These are phyloP conservation scores for Penaeus indicus DNA, from an alignment of 1,140 invertebrate genomes.

Conservation along the genomic window DNA sequence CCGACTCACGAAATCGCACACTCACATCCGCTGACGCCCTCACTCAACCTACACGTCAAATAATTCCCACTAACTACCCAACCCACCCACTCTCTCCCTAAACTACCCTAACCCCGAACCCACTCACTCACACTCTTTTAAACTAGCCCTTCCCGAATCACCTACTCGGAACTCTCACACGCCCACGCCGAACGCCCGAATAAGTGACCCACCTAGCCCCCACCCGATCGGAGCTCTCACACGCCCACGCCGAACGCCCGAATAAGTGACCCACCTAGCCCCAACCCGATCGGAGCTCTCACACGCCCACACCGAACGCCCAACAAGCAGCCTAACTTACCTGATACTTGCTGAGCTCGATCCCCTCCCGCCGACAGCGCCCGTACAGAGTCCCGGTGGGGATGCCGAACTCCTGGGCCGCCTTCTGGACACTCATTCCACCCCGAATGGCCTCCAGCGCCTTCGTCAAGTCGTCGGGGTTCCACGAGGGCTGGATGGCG, in stretches of 20 bases:
- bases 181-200: too few species aligned
- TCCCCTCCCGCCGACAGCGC: constrained; percentile 88
- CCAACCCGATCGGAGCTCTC: background rate
- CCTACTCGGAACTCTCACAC: too few species aligned
- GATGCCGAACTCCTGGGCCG: constrained; percentile 86
- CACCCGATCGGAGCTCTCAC: background rate
- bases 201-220: background rate
- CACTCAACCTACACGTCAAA: background rate
- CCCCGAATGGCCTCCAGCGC: constrained; percentile 86
- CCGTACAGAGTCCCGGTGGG: constrained; percentile 88
- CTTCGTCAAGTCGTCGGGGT: constrained; percentile 83
- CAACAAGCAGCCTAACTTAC: constrained; percentile 34
- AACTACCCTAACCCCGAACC: too few species aligned
- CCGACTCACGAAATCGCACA: background rate
- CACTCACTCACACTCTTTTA: too few species aligned
- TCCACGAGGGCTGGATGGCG: constrained; percentile 90
- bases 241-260: background rate
- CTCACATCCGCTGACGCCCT: background rate
- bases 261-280: background rate
- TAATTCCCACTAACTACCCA: too few species aligned
- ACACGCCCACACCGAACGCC: background rate
- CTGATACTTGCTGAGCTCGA: constrained; percentile 74
- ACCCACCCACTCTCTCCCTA: too few species aligned
- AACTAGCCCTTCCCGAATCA: too few species aligned
- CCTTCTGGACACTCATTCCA: constrained; percentile 87